Evolutionary conservation across 2,113 vertebrate species (phyloP).

Genomic region (Tetrax tetrax): DNA sequence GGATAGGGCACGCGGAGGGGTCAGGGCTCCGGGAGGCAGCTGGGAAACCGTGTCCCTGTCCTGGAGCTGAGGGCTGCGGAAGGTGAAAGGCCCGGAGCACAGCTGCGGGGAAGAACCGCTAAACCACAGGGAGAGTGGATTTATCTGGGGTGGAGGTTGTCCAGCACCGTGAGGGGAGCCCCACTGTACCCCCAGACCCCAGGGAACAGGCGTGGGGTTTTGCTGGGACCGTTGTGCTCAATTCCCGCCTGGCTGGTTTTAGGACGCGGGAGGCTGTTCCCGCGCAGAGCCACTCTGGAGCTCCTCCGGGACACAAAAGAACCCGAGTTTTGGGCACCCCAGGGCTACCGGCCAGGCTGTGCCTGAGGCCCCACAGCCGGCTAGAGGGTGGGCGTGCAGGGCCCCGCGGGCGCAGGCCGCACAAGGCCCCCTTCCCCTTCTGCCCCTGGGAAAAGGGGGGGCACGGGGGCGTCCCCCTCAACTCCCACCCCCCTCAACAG

Average conservation of each 20-base stretch:
- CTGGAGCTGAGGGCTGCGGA: neutral
- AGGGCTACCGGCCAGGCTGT: neutral
- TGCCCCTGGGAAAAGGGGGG: neutral
- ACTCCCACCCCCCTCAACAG: neutral
- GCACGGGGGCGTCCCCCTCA: neutral
- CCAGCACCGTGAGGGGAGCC: neutral
- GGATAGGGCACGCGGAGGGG: neutral
- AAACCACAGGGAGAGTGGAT: too few relatives aligned
- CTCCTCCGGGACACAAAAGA: neutral
- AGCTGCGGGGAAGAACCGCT: neutral
- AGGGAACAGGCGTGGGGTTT: neutral
- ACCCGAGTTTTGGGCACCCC: neutral
- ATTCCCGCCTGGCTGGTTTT: neutral
- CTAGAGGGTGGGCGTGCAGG: neutral
- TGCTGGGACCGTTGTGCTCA: neutral
- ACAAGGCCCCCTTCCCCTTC: neutral
- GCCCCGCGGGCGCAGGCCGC: neutral
- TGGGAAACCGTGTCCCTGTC: too few relatives aligned
- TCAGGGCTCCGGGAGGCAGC: too few relatives aligned
- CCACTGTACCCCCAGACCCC: neutral
- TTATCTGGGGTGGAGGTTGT: too few relatives aligned
- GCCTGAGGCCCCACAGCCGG: neutral
- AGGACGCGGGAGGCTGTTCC: neutral
- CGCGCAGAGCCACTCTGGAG: neutral
- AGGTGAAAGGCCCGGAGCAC: neutral